Evolutionary conservation across 1,140 invertebrate species (phyloP), one percentile per base, ranked within the genome.

Genomic region (Leptinotarsa undecemlineata): DNA sequence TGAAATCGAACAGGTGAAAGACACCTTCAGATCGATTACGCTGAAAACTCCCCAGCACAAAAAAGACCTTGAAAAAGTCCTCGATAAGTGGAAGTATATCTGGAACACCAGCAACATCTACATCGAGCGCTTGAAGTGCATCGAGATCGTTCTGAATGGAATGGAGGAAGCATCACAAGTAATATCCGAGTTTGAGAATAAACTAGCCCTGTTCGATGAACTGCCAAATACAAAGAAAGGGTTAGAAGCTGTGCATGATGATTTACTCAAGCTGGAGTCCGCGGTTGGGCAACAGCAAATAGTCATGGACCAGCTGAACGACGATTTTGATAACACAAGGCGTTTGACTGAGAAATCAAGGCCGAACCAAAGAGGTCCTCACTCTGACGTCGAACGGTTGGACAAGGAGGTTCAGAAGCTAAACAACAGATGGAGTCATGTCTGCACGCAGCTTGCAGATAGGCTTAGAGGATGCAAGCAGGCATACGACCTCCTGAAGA

Each of bases 351-450:
- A 96, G 80, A 92, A 92, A 80, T 96, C 95, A 2, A 86, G 96
- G 71, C 90, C 85, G 89, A 85, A 86, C 88, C 90, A 91, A 85
- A 89, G 86, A 57, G 92, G 87, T 72, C 90, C 87, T 79, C 87
- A 91, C 84, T 79, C 93, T 91, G 98, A 99, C 87, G 90, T 99
- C 72, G 97, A 98, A 80, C 88, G 93, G 19, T 85, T 99, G n/a
- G 97, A 99, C 83, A 93, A 95, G 78, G 97, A 99, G 80, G 93
- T 98, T 3, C 91, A 94, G 77, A 91, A 93, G 81, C 86, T 99
- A 5, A 95, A 94, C 77, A 91, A 90, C 57, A 89, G 97, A 68
- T 99, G 97, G 97, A 94, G 93, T 79, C 95, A 93, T 78, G 92
- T 98, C 15, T 96, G 95, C 84, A 90, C 90, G 51, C 96, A 98